Conservation (phyloP, 2,113 vertebrate species). For the Scomber colias region DNA sequence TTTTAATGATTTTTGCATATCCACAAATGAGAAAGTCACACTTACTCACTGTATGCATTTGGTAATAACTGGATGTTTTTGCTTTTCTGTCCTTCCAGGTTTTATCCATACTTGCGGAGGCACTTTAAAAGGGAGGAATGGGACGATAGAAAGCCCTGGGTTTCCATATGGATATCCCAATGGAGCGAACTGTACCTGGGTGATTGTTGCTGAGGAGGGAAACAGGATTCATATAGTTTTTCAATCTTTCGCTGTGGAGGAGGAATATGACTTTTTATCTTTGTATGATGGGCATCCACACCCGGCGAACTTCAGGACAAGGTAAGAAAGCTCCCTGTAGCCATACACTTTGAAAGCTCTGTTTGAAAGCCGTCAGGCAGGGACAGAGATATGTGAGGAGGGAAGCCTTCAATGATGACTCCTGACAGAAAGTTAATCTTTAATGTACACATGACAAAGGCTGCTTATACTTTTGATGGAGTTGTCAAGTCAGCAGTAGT, state of each 20-base stretch:
- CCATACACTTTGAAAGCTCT: slow-evolving; percentile 40
- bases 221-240: slow-evolving; percentile 99
- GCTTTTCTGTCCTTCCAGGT: slow-evolving; percentile 82
- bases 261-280: slow-evolving; percentile 99
- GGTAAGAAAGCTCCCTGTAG: slow-evolving; percentile 82
- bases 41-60: neutral
- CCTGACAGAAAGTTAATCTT: slow-evolving; percentile 50
- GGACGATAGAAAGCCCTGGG: slow-evolving; percentile 98
- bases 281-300: slow-evolving; percentile 97
- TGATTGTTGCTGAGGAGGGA: slow-evolving; percentile 95
- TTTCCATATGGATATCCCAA: slow-evolving; percentile 99
- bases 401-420: slow-evolving; percentile 39
- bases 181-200: slow-evolving; percentile 99
- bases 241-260: slow-evolving; percentile 98
- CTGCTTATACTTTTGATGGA: slow-evolving; percentile 49
- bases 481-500: slow-evolving; percentile 27
- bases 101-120: slow-evolving; percentile 98
- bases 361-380: slow-evolving; percentile 42
- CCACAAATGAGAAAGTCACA: neutral
- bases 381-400: slow-evolving; percentile 29
- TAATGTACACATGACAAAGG: slow-evolving; percentile 60
- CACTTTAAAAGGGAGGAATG: slow-evolving; percentile 97
- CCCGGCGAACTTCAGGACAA: slow-evolving; percentile 95
- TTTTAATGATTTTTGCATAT: slow-evolving; percentile 3
- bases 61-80: slow-evolving; percentile 40